Evolutionary conservation across 2,888 invertebrate genomes (phyloP).

Genomic region (Orgyia antiqua): DNA sequence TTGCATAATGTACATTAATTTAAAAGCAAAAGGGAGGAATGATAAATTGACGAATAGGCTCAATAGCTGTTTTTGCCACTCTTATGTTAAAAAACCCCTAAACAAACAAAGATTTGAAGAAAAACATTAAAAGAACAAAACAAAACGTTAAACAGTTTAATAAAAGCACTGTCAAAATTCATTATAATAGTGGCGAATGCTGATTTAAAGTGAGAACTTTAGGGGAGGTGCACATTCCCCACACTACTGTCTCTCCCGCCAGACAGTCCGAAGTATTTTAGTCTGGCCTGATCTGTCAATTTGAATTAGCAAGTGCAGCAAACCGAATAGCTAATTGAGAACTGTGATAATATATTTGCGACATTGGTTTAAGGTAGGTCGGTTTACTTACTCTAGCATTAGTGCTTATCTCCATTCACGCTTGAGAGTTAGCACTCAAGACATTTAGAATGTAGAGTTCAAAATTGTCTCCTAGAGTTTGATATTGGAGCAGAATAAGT

Average conservation of each 20-base stretch:
- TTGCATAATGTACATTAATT: too few relatives aligned
- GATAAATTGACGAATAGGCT: too few relatives aligned
- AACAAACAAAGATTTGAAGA: too few relatives aligned
- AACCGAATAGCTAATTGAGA: conserved; percentile 48
- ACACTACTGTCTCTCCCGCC: conserved; percentile 33
- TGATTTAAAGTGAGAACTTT: conserved; percentile 32
- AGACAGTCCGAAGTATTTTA: conserved; percentile 62
- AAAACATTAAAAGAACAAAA: background rate
- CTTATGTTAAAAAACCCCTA: too few relatives aligned
- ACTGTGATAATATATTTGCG: conserved; percentile 19
- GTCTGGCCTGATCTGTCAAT: conserved; percentile 75
- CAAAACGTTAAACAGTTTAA: conserved; percentile 19
- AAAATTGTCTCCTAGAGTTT: too few relatives aligned
- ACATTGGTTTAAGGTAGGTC: conserved; percentile 42
- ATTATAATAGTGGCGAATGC: conserved; percentile 52
- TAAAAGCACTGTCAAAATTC: conserved; percentile 51
- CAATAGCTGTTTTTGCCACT: too few relatives aligned
- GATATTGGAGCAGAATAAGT: too few relatives aligned
- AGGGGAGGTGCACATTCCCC: conserved; percentile 32
- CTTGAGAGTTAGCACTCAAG: too few relatives aligned
- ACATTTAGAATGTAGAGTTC: too few relatives aligned
- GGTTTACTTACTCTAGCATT: too few relatives aligned
- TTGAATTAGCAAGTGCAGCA: conserved; percentile 65
- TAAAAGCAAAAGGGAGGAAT: too few relatives aligned
- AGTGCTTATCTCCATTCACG: too few relatives aligned